Conservation (phyloP, 2,113 vertebrate species). For the Proterorhinus semilunaris region DNA sequence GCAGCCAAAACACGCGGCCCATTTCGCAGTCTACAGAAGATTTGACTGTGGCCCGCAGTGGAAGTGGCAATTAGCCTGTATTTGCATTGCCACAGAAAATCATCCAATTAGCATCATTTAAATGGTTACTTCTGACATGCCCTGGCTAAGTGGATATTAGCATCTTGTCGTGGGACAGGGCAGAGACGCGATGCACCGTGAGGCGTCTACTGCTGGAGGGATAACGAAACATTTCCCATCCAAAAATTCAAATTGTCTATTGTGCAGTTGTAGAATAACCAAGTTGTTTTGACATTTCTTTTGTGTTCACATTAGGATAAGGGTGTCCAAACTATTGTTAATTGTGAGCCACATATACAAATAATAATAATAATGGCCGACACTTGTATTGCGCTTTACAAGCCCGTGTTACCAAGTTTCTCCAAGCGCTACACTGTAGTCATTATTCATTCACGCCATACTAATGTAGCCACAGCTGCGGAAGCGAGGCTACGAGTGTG, state of each 20-base stretch:
- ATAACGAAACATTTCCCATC: background rate
- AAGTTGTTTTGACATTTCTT: background rate
- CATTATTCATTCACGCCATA: too few relatives aligned
- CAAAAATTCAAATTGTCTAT: background rate
- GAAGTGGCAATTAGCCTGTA: constrained; percentile 60
- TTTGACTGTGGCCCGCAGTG: constrained; percentile 44
- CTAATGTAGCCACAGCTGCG: too few relatives aligned
- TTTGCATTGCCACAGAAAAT: constrained; percentile 53
- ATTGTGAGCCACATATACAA: too few relatives aligned
- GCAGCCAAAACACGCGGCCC: constrained; percentile 6
- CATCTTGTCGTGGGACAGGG: constrained; percentile 8
- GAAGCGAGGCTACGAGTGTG: too few relatives aligned
- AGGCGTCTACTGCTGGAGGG: background rate
- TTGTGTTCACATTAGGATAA: background rate
- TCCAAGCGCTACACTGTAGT: too few relatives aligned
- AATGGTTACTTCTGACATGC: constrained; percentile 45
- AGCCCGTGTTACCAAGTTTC: too few relatives aligned
- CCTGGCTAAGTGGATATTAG: constrained; percentile 41
- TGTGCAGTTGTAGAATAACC: background rate
- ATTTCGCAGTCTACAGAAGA: constrained; percentile 21
- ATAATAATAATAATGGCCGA: too few relatives aligned
- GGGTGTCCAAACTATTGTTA: too few relatives aligned
- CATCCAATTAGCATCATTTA: constrained; percentile 60
- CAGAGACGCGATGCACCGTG: constrained; percentile 22
- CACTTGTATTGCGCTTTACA: too few relatives aligned